A percentile compares a stretch with the other conserved stretches of the same genome.
Conservation (phyloP, 2,888 invertebrate species). For the Gibbula magus region DNA sequence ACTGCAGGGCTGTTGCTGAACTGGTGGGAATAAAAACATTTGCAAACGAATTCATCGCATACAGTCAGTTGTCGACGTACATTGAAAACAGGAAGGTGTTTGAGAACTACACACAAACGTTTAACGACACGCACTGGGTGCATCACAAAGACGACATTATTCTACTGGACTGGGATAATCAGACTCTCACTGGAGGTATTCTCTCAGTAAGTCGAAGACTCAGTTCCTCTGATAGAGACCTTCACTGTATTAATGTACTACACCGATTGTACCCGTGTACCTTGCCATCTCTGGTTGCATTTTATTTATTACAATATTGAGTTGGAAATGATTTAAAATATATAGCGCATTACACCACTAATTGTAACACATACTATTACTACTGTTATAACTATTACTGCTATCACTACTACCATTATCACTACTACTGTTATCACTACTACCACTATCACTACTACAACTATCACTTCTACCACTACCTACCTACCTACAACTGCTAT, state of each 20-base stretch:
- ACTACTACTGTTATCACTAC: neutral
- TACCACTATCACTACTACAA: neutral
- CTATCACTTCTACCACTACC: neutral
- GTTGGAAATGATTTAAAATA: no score
- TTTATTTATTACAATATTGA: no score
- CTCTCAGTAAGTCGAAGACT: constrained; percentile 50
- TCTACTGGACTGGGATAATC: constrained; percentile 35
- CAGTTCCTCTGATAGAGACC: no score
- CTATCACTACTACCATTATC: neutral
- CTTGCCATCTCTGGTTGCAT: no score
- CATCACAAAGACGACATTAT: constrained; percentile 38
- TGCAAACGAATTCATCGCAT: constrained; percentile 95
- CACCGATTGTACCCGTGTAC: no score
- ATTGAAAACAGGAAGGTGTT: constrained; percentile 34
- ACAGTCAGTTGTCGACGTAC: constrained; percentile 76
- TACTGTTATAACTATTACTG: neutral
- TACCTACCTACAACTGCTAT: neutral
- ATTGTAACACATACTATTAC: neutral
- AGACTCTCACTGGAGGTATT: constrained; percentile 49
- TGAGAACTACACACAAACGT: constrained; percentile 29
- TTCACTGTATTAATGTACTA: no score
- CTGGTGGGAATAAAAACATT: constrained; percentile 92
- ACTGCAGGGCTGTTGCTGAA: constrained; percentile 86
- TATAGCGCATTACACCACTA: no score
- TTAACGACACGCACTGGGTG: constrained; percentile 16